Evolutionary conservation across 2,888 invertebrate species (phyloP).

Genomic region (Dryocosmus kuriphilus): DNA sequence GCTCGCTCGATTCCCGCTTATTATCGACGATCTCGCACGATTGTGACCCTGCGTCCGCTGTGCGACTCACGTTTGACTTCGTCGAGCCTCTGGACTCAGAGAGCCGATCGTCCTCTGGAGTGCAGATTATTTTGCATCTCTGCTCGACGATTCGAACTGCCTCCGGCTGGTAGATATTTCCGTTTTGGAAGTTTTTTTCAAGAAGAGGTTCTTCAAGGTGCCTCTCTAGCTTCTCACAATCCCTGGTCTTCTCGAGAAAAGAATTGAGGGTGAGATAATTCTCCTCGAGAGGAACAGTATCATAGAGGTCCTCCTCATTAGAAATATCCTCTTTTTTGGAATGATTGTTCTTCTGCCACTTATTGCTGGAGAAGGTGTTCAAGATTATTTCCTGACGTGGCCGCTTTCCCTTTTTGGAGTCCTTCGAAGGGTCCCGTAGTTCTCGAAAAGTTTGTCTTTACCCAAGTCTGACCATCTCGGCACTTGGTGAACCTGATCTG

Average conservation of each 20-base stretch:
- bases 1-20: conserved; percentile 4
- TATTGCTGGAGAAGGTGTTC: conserved; percentile 66
- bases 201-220: conserved; percentile 22
- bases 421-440: conserved; percentile 68
- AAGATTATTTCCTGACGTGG: conserved; percentile 58
- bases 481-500: conserved; percentile 61
- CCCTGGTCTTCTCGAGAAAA: not conserved
- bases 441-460: conserved; percentile 63
- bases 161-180: conserved; percentile 17
- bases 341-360: conserved; percentile 41
- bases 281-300: conserved; percentile 59
- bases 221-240: conserved; percentile 25
- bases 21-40: conserved; percentile 34
- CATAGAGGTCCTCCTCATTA: conserved; percentile 56
- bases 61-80: conserved; percentile 22
- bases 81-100: not conserved
- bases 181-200: conserved; percentile 24
- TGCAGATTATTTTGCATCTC: conserved; percentile 11
- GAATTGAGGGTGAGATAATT: conserved; percentile 1
- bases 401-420: conserved; percentile 44
- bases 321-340: conserved; percentile 29
- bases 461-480: conserved; percentile 69
- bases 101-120: conserved; percentile 20
- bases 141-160: conserved; percentile 17
- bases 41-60: conserved; percentile 10